Evolutionary conservation across 2,888 invertebrate species (phyloP).

Genomic region (Ophioninae sp.): DNA sequence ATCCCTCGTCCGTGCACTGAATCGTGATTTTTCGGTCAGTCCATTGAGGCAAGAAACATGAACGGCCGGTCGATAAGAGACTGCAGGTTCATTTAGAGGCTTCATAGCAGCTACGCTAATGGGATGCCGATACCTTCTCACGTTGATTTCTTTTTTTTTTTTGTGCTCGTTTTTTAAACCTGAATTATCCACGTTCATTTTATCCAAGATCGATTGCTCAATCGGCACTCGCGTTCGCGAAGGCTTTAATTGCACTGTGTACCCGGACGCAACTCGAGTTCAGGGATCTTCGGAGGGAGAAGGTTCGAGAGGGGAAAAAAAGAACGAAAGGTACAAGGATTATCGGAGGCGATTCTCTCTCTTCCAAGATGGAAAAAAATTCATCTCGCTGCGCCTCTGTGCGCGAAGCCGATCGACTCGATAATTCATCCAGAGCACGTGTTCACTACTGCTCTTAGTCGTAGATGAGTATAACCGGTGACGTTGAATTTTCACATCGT

Average conservation of each 20-base stretch:
- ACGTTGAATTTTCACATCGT: slow-evolving; percentile 12
- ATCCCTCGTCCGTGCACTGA: slow-evolving; percentile 25
- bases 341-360: slow-evolving; percentile 48
- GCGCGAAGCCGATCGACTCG: slow-evolving; percentile 54
- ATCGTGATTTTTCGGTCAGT: slow-evolving; percentile 44
- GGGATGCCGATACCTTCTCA: slow-evolving; percentile 61
- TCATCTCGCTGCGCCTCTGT: slow-evolving; percentile 48
- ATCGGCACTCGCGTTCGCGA: slow-evolving; percentile 59
- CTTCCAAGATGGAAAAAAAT: slow-evolving; percentile 31
- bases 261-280: slow-evolving; percentile 56
- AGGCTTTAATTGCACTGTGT: slow-evolving; percentile 62
- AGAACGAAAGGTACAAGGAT: slow-evolving; percentile 53
- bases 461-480: slow-evolving; percentile 15
- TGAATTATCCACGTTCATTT: slow-evolving; percentile 59
- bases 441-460: slow-evolving; percentile 48
- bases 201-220: slow-evolving; percentile 63
- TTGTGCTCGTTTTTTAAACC: slow-evolving; percentile 46
- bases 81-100: slow-evolving; percentile 53
- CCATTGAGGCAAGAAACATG: slow-evolving; percentile 48
- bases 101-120: slow-evolving; percentile 52
- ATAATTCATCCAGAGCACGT: slow-evolving; percentile 58
- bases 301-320: slow-evolving; percentile 11
- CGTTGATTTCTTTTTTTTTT: slow-evolving; percentile 44
- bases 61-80: slow-evolving; percentile 56
- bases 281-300: slow-evolving; percentile 39